Evolutionary conservation across 2,797 vertebrate genomes (phyloP).

Genomic region (Helostoma temminkii): DNA sequence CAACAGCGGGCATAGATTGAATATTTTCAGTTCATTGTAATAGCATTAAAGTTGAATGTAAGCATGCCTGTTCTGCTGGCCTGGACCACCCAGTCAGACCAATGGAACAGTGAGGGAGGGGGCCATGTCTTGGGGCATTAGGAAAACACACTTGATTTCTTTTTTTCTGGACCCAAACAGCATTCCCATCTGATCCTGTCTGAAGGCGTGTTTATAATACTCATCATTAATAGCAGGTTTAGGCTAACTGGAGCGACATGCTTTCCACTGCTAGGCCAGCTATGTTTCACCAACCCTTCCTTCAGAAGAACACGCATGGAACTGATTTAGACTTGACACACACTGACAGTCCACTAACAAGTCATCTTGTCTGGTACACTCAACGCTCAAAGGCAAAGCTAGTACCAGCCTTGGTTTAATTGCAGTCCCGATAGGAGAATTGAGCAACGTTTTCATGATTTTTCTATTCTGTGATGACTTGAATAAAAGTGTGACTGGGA

Average conservation of each 20-base stretch:
- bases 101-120: constrained; percentile 70
- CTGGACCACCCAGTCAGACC: constrained; percentile 84
- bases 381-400: constrained; percentile 48
- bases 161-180: constrained; percentile 83
- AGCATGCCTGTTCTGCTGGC: constrained; percentile 76
- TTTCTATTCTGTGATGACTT: constrained; percentile 3
- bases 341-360: constrained; percentile 74
- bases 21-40: constrained; percentile 81
- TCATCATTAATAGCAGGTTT: constrained; percentile 86
- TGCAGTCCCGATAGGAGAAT: constrained; percentile 3
- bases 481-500: constrained; percentile 18
- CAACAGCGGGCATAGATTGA: constrained; percentile 74
- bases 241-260: constrained; percentile 77
- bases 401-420: constrained; percentile 27
- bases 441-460: constrained; percentile 16
- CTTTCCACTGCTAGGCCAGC: constrained; percentile 72
- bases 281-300: constrained; percentile 53
- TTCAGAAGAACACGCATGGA: constrained; percentile 71
- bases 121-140: constrained; percentile 82
- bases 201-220: constrained; percentile 86
- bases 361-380: constrained; percentile 65
- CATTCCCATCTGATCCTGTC: constrained; percentile 85
- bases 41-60: constrained; percentile 83
- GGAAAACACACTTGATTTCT: constrained; percentile 82
- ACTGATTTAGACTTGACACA: constrained; percentile 73